Conservation (phyloP, 2,888 invertebrate species). For the Eubasilissa splendida region DNA sequence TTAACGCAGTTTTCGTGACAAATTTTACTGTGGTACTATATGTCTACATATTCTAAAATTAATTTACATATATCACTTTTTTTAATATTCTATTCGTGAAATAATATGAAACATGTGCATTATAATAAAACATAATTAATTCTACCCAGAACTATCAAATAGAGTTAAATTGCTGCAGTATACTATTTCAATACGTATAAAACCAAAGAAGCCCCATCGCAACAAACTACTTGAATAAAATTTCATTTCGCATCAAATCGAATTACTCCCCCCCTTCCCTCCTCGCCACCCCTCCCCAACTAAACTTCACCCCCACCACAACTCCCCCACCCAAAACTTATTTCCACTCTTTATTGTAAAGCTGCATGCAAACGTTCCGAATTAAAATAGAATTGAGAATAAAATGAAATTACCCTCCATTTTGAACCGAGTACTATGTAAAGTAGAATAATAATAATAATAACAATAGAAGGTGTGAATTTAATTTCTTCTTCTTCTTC, state of each 20-base stretch:
- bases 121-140: too few species aligned
- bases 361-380: background rate
- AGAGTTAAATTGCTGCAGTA: background rate
- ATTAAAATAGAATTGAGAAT: constrained; percentile 6
- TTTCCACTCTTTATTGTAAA: constrained; percentile 6
- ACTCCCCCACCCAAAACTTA: background rate
- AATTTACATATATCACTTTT: too few species aligned
- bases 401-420: background rate
- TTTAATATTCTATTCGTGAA: too few species aligned
- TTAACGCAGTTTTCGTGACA: too few species aligned
- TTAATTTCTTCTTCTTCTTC: background rate
- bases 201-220: constrained; percentile 51
- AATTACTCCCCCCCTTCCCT: constrained; percentile 44
- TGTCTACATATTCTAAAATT: too few species aligned
- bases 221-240: constrained; percentile 57
- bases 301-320: background rate
- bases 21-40: too few species aligned
- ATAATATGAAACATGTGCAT: too few species aligned
- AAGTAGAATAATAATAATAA: too few species aligned
- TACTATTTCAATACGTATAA: constrained; percentile 36
- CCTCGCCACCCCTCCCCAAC: constrained; percentile 3
- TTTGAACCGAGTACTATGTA: too few species aligned
- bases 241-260: constrained; percentile 56
- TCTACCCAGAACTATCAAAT: too few species aligned
- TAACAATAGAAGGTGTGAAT: background rate